Evolutionary conservation across 2,797 vertebrate species (phyloP), one percentile per base, ranked within the genome.

Genomic region (Gobionotothen gibberifrons): DNA sequence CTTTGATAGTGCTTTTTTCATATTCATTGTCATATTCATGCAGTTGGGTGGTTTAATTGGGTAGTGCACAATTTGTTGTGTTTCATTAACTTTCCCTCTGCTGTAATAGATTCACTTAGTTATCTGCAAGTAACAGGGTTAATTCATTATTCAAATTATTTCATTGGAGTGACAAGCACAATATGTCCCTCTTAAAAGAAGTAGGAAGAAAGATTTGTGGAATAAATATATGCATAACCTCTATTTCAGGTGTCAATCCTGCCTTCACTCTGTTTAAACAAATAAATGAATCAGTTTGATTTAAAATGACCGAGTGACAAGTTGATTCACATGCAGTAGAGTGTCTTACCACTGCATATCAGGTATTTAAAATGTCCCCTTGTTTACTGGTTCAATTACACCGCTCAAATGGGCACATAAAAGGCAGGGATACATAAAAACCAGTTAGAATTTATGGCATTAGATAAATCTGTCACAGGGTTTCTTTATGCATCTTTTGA

Each of bases 371-470:
- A 87, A 79, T 71, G 79, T 82, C 87, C 40, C 42, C 54, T 89
- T 88, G 81, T 92, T 93, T 93, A 91, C 85, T 73, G 72, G 81
- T 93, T 92, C 88, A 92, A 90, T 93, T 90, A 90, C 91, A 77
- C 70, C 70, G 64, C 90, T 90, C 85, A 92, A 88, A 86, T 90
- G 86, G 87, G 65, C 77, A 80, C 87, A 92, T 92, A 92, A 93
- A 94, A 92, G 82, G 55, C 77, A 79, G 76, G 73, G 83, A 87
- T 86, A 86, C 86, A 93, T 91, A 91, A 91, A 93, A 90, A 92
- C 64, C 83, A 70, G 74, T 73, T 70, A 2, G 62, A 90, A 93
- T 93, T 91, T 92, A 94, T 63, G 43, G 83, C 83, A 72, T 86
- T 83, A 76, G 87, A 94, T 93, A 93, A 93, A 95, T 92, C 90